Percentiles rank a stretch among this genome's conserved stretches.
These are phyloP conservation scores for Dryomyza anilis DNA, from an alignment of 2,888 invertebrate species.

Conservation along the genomic window DNA sequence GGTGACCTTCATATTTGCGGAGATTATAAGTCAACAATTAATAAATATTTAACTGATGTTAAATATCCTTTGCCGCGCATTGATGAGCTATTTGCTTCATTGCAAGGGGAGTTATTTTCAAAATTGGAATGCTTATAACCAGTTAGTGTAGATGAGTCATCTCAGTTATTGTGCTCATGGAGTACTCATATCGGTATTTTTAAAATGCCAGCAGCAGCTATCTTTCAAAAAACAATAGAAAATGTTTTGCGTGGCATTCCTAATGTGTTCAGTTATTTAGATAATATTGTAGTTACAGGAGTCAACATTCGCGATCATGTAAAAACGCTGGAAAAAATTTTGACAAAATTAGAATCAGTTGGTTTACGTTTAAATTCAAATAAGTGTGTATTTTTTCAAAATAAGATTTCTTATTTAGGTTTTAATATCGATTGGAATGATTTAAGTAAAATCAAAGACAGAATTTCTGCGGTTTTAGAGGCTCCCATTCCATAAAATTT, in stretches of 20 bases:
- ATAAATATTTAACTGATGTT: slow-evolving; percentile 4
- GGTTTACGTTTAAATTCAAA: slow-evolving; percentile 14
- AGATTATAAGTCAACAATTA: slow-evolving; percentile 12
- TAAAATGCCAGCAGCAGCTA: slow-evolving; percentile 23
- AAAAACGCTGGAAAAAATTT: slow-evolving; percentile 24
- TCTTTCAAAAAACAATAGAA: slow-evolving; percentile 25
- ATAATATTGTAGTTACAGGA: slow-evolving; percentile 29
- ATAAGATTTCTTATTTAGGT: slow-evolving; percentile 26
- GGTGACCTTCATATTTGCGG: not conserved
- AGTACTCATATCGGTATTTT: slow-evolving; percentile 22
- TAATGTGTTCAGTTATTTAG: slow-evolving; percentile 20
- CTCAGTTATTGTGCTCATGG: slow-evolving; percentile 23
- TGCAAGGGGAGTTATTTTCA: not conserved
- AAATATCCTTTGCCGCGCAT: slow-evolving; percentile 10
- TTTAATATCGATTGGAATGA: slow-evolving; percentile 25
- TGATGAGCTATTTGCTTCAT: slow-evolving; percentile 10
- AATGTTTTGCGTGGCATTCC: slow-evolving; percentile 20
- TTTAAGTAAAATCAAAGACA: slow-evolving; percentile 23
- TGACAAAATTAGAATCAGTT: slow-evolving; percentile 7
- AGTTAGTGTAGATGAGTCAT: slow-evolving; percentile 36
- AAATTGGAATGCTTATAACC: slow-evolving; percentile 36
- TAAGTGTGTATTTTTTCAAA: slow-evolving; percentile 27
- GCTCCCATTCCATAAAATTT: slow-evolving; percentile 25
- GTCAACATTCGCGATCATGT: slow-evolving; percentile 21
- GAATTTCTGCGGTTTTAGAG: slow-evolving; percentile 17